phyloP scores from a whole-genome alignment of 2,113 vertebrate genomes.

The Gila orcuttii region DNA sequence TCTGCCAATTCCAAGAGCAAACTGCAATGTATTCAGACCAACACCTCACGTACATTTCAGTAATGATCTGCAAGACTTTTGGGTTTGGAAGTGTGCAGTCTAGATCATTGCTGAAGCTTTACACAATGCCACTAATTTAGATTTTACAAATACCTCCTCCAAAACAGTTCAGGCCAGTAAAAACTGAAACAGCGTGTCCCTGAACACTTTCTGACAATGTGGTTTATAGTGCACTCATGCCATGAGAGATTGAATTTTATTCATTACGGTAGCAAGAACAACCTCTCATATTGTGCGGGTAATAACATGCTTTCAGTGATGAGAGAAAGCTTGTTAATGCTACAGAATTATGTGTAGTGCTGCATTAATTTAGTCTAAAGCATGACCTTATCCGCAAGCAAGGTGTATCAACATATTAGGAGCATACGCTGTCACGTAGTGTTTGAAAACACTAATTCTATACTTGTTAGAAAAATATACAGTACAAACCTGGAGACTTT shows the following conservation, averaged over 20 bases:
- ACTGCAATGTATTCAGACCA: background rate
- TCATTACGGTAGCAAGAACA: background rate
- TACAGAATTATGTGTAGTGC: conserved; percentile 5
- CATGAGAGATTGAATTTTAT: background rate
- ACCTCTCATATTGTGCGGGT: background rate
- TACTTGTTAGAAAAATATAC: background rate
- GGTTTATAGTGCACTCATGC: background rate
- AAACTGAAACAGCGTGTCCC: background rate
- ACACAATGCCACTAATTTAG: background rate
- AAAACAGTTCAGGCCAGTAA: background rate
- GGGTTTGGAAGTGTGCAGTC: background rate
- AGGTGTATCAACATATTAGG: background rate
- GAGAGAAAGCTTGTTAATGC: background rate
- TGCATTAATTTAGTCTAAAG: background rate
- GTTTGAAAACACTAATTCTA: background rate
- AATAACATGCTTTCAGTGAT: conserved; percentile 7
- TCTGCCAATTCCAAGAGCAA: background rate
- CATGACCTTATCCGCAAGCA: background rate
- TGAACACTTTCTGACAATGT: background rate
- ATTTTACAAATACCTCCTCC: background rate
- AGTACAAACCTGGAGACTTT: background rate
- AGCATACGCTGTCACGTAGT: background rate
- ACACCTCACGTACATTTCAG: background rate
- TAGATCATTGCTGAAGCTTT: conserved; percentile 20
- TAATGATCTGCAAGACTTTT: conserved; percentile 3